Base-by-base conservation (phyloP, 2,797 vertebrate species). In the Typhlichthys eigenmanni region DNA sequence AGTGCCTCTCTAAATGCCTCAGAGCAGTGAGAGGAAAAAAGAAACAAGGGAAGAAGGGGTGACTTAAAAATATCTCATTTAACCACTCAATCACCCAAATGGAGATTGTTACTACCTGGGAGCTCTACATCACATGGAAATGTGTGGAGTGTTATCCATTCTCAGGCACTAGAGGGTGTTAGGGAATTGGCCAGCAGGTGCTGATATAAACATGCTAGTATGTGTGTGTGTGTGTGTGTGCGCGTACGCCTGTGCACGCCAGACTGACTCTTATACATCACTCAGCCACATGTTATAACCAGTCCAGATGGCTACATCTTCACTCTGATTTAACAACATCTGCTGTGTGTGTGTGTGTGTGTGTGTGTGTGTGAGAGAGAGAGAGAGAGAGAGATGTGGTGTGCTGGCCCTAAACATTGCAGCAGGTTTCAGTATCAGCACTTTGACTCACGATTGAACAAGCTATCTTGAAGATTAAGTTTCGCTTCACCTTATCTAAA, bases 151-250 rank as follows among this genome's bases (percentile, higher is more conserved):
- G 71, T 64, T 71, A 78, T 74, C 66, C 51, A 56, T 60, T 75
- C 67, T 85, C 78, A 82, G 69, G 78, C 69, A 75, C 61, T 48
- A 62, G 29, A 75, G 76, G 70, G 73, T 69, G 78, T 48, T 87
- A 86, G 50, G 24, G 34, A 43, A 49, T 85, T 86, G 81, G 83
- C 76, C 69, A 75, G 79, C 85, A 88, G 83, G 77, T 87, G 88
- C 62, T 50, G 60, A 60, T 70, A 64, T 61, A 74, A 59, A 54
- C 59, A 51, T 14, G 72, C 64, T 66, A 62, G 51, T 69, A 75
- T 61, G 59, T 56, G 1, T 29, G 13, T 29, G 5, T 49, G 47
- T 50, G 12, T 19, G 5, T 17, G 12, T 54, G 16, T 55, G 6
- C 8, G 34, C 8, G 34, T 38, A 8, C 8, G 34, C 8, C 5